A percentile compares a stretch with the other conserved stretches of the same genome.
Conservation (phyloP, 2,113 vertebrate genomes). For the Tachycineta bicolor region DNA sequence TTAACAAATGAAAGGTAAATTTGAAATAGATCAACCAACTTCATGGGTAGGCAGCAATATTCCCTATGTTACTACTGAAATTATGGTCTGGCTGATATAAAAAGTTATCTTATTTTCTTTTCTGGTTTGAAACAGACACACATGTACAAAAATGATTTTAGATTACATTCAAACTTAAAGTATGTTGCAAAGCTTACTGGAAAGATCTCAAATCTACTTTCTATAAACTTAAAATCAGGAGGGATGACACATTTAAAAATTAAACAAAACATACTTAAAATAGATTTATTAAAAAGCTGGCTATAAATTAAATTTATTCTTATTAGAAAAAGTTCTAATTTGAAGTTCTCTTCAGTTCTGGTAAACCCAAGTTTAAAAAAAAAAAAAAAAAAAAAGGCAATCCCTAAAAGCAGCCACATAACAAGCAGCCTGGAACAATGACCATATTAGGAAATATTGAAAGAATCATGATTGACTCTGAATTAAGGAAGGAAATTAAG, state of each 20-base stretch:
- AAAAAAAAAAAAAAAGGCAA: not conserved
- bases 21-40: not conserved
- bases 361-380: not conserved
- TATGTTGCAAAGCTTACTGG: not conserved
- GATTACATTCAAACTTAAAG: not conserved
- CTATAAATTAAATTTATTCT: not conserved
- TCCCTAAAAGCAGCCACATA: not conserved
- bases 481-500: not conserved
- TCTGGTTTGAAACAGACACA: not conserved
- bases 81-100: not conserved
- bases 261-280: not conserved
- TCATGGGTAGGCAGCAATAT: not conserved
- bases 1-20: not conserved
- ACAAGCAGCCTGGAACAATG: not conserved
- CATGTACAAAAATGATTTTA: not conserved
- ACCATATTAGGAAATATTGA: not conserved
- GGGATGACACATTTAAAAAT: not conserved
- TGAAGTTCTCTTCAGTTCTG: not conserved
- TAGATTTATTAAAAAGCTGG: not conserved
- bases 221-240: not conserved
- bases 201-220: not conserved
- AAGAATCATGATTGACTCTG: not conserved
- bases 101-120: not conserved
- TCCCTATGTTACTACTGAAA: not conserved
- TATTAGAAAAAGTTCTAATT: not conserved